Percentiles rank a stretch among this genome's conserved stretches.
phyloP scores from a whole-genome alignment of 2,113 vertebrate genomes.

The Canis aureus region DNA sequence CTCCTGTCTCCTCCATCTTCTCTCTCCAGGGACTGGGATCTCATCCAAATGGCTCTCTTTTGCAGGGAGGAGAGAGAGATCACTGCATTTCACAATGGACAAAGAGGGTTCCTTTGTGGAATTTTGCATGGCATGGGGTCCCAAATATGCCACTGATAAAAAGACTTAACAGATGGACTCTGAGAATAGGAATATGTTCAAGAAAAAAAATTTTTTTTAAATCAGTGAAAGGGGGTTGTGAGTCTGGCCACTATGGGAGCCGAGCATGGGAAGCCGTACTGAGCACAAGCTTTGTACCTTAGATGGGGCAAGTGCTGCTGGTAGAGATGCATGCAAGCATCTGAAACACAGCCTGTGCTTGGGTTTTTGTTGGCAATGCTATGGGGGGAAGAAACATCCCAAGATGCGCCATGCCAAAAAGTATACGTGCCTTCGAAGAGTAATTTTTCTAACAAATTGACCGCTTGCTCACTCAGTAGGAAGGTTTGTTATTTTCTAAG shows the following conservation, averaged over 20 bases:
- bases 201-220: conserved; percentile 75
- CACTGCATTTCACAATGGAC: conserved; percentile 11
- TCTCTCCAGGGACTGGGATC: neutral
- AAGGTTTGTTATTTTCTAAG: conserved; percentile 45
- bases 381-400: neutral
- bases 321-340: neutral
- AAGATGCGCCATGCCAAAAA: conserved; percentile 55
- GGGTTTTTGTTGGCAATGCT: conserved; percentile 64
- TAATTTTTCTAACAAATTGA: conserved; percentile 50
- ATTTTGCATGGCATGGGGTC: conserved; percentile 70
- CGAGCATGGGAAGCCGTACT: neutral
- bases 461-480: conserved; percentile 54
- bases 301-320: conserved; percentile 24
- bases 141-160: conserved; percentile 77
- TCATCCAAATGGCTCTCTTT: conserved; percentile 9
- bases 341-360: conserved; percentile 68
- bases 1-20: neutral
- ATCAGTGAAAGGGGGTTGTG: conserved; percentile 74
- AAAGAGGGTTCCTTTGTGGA: conserved; percentile 68
- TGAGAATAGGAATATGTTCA: conserved; percentile 84
- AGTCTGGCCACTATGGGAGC: conserved; percentile 58
- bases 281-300: conserved; percentile 53
- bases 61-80: neutral
- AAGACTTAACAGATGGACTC: conserved; percentile 91
- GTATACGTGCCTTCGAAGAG: conserved; percentile 49